Evolutionary conservation across 2,113 vertebrate species (phyloP), one percentile per base, ranked within the genome.

Genomic region (Spheniscus mendiculus): DNA sequence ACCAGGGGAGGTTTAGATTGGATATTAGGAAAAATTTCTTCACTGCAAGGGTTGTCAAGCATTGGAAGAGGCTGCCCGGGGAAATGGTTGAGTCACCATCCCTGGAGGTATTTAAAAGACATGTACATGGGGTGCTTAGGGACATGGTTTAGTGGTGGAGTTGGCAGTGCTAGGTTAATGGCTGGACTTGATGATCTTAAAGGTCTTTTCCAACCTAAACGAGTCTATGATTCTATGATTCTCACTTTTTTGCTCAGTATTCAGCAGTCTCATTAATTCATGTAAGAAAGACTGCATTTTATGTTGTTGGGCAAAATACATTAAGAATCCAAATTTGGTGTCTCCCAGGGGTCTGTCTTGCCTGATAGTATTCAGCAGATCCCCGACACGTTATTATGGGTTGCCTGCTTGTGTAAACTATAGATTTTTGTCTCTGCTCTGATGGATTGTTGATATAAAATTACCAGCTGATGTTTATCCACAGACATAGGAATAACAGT

Each of bases 401-500:
- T 65, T 94, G 80, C 61, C 70, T 94, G 63, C 52, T 91, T 3
- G 0, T 47, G 36, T 49, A 87, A 89, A 70, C 73, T 62, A 42
- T 79, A 65, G 89, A 65, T 94, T 93, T 95, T 93, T 91, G 40
- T 85, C 66, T 85, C 70, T 82, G 65, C 45, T 87, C 49, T 6
- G 11, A 65, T 84, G 82, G 84, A 72, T 79, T 79, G 65, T 65
- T 96, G 77, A 49, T 94, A 61, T 56, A 92, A 89, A 93, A 90
- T 91, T 89, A 92, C 70, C 27, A 92, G 73, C 69, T 85, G 70
- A 90, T 96, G 77, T 96, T 97, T 97, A 96, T 84, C 91, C 73
- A 79, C 89, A 83, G 87, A 76, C 66, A 38, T 23, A 93, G 42
- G 52, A 94, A 85, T 91, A 95, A 91, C 78, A 92, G 38, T 79